Conservation (phyloP, 2,888 invertebrate genomes). For the Achlya flavicornis region DNA sequence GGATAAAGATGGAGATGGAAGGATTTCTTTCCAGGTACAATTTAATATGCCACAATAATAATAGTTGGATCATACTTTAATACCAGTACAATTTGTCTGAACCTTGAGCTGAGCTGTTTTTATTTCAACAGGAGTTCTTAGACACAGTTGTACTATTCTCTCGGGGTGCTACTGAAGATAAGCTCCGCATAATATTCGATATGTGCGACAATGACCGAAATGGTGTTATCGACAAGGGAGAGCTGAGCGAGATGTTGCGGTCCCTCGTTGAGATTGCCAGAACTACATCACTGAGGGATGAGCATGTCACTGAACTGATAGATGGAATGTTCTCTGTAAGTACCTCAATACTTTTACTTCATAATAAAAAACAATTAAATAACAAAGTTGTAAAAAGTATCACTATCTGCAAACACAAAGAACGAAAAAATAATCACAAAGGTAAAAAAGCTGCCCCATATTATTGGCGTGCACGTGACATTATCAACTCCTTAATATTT, state of each 20-base stretch:
- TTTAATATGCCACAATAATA: no score
- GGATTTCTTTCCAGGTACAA: slow-evolving; percentile 94
- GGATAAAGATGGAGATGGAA: slow-evolving; percentile 96
- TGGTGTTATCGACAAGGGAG: slow-evolving; percentile 96
- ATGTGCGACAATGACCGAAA: slow-evolving; percentile 98
- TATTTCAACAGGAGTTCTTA: slow-evolving; percentile 90
- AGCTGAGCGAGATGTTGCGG: slow-evolving; percentile 96
- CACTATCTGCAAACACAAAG: no score
- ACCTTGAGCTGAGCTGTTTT: background rate
- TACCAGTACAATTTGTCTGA: no score
- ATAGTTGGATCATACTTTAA: no score
- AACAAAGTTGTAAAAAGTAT: no score
- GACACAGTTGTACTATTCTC: slow-evolving; percentile 97
- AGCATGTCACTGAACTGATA: slow-evolving; percentile 95
- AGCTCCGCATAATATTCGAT: slow-evolving; percentile 96
- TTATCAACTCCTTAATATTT: slow-evolving; percentile 12
- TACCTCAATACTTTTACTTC: slow-evolving; percentile 15
- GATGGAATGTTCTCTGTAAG: slow-evolving; percentile 95
- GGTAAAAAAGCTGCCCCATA: no score
- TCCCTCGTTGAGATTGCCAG: slow-evolving; percentile 96
- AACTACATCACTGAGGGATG: slow-evolving; percentile 94
- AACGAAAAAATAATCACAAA: no score
- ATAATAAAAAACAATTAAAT: no score
- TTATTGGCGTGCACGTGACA: no score
- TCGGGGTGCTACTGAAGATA: slow-evolving; percentile 96